Base-by-base conservation (phyloP, 2,888 invertebrate genomes). In the Xylophagus ater region DNA sequence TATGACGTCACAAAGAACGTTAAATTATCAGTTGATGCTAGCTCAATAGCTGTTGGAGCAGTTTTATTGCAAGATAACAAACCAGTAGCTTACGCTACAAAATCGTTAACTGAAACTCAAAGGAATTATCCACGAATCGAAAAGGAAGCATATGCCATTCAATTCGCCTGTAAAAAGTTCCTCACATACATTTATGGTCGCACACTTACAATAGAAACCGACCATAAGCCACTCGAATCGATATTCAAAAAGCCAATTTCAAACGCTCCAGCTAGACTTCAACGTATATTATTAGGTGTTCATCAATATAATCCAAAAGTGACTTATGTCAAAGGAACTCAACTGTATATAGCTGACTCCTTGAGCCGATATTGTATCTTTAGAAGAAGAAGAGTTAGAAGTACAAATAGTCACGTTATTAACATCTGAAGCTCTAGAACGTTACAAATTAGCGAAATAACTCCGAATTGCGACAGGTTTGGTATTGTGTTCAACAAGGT, bases 211-310 rank as follows among this genome's bases (percentile, higher is more conserved):
- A 44, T 56, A 8, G 30, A 51, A 30, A 49, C 50, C 23, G 55
- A 58, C 43, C 54, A 59, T 37, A 53, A 52, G 37, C 55, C 53
- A 2, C 41, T 58, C 13, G 51, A 44, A 25, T 17, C 48, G 12
- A 49, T 57, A 30, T 52, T 52, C 42, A 44, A 48, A 37, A 51
- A 51, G 39, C 38, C 45, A 25, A 34, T 53, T 26, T 31, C 33
- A 25, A n/a, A 41, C 23, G 35, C 44, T n/a, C 43, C 48, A 4
- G 40, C 42, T 6, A 21, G 51, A 29, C 36, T 54, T 34, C 51
- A 51, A 46, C 46, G 49, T 39, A 55, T 53, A 35, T 23, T 53
- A 19, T 42, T 54, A 21, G 39, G 49, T 17, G 35, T 56, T 5
- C 28, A 47, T 9, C 46, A 37, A 36, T 55, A 53, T 44, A 37